These are phyloP conservation scores for Phoenicopterus ruber DNA, from an alignment of 2,113 vertebrate genomes.

Conservation along the genomic window DNA sequence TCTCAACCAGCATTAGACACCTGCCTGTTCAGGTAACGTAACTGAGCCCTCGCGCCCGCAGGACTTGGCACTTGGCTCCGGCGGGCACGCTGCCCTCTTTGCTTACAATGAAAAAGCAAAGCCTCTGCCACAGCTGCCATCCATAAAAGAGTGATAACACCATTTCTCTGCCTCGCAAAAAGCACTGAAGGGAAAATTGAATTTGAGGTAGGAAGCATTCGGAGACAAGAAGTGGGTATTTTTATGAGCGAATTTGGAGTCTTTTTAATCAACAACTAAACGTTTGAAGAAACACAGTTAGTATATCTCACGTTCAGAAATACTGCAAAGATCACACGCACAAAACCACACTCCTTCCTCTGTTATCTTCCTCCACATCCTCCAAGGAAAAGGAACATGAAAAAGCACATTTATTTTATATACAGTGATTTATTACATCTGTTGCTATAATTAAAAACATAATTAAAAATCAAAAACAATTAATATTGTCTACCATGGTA, in stretches of 20 bases:
- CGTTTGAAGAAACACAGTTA: background rate
- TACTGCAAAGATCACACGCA: background rate
- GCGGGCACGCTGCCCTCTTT: accelerated
- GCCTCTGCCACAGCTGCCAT: background rate
- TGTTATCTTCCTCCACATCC: background rate
- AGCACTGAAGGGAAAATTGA: background rate
- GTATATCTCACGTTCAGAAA: background rate
- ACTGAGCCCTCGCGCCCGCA: accelerated
- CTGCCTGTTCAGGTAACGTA: accelerated
- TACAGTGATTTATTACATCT: background rate
- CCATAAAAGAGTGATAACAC: background rate
- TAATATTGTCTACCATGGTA: background rate
- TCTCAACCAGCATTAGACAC: background rate
- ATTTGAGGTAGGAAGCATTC: background rate
- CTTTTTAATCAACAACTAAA: background rate
- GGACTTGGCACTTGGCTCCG: background rate
- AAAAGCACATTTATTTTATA: background rate
- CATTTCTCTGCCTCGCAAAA: background rate
- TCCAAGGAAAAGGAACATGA: background rate
- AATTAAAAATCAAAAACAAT: slow-evolving; percentile 1
- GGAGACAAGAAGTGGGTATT: background rate
- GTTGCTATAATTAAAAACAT: slow-evolving; percentile 1
- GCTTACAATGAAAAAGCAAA: background rate
- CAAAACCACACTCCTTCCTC: background rate
- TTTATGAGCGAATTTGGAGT: background rate